Conservation (phyloP, 2,797 vertebrate genomes). For the Arnoldichthys spilopterus region DNA sequence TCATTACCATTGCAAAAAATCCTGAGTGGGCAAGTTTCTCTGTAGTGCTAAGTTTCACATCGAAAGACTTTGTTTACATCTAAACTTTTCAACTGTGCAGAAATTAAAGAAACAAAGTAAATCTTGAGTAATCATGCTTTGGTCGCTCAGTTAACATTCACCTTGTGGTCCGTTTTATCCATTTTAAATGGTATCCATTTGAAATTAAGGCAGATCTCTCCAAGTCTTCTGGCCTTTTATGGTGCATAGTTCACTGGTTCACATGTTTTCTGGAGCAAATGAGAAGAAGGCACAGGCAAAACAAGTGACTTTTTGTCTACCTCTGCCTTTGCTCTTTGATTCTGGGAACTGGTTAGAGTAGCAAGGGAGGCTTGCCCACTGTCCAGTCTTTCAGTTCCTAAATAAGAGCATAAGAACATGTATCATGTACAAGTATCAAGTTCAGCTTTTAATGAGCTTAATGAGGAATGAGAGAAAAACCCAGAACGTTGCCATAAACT, state of each 20-base stretch:
- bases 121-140: not conserved
- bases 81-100: no score
- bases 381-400: not conserved
- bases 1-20: no score
- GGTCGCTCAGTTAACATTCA: constrained; percentile 6
- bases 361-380: not conserved
- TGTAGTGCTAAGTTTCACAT: no score
- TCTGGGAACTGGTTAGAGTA: not conserved
- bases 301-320: not conserved
- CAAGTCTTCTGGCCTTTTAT: not conserved
- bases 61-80: no score
- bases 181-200: not conserved
- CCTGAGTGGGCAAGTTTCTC: no score
- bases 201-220: not conserved
- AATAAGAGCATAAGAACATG: not conserved
- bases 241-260: constrained; percentile 16
- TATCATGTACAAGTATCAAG: no score
- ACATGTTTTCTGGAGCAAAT: not conserved
- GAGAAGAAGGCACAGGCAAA: not conserved
- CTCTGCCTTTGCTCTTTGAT: not conserved
- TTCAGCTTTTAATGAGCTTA: not conserved
- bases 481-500: not conserved
- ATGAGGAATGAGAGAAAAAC: not conserved
- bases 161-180: not conserved
- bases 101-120: no score